These are phyloP conservation scores for Sarcophaga peregrina DNA, from an alignment of 1,140 invertebrate genomes.

Conservation along the genomic window DNA sequence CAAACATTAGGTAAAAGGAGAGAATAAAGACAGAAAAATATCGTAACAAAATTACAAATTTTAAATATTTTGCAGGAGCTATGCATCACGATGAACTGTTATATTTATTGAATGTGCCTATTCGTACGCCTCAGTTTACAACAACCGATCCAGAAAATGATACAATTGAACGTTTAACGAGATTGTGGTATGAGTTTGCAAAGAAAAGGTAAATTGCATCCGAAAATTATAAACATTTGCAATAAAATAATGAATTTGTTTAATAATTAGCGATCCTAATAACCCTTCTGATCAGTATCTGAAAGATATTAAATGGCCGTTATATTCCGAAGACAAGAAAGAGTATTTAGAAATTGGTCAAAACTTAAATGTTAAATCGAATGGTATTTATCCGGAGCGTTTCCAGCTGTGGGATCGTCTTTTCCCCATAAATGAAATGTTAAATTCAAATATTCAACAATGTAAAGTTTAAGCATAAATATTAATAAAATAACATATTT, in stretches of 20 bases:
- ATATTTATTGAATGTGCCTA: slow-evolving; percentile 70
- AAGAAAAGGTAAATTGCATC: slow-evolving; percentile 64
- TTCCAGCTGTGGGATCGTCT: slow-evolving; percentile 70
- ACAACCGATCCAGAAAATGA: slow-evolving; percentile 66
- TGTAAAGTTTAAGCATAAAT: not conserved
- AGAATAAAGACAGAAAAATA: not conserved
- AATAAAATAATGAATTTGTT: no score
- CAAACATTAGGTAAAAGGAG: slow-evolving; percentile 65
- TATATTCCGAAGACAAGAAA: slow-evolving; percentile 62
- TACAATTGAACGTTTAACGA: slow-evolving; percentile 67
- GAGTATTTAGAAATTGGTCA: slow-evolving; percentile 70
- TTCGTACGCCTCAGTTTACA: slow-evolving; percentile 64
- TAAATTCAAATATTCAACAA: not conserved
- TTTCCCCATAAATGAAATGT: slow-evolving; percentile 59
- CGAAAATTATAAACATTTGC: not conserved
- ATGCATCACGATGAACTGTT: slow-evolving; percentile 73
- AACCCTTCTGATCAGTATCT: slow-evolving; percentile 52
- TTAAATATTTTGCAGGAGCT: slow-evolving; percentile 67
- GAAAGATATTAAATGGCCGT: slow-evolving; percentile 67
- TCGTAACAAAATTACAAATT: not conserved
- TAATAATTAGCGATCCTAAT: slow-evolving; percentile 51
- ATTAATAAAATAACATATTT: not conserved
- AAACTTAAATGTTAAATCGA: slow-evolving; percentile 64
- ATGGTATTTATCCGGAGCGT: slow-evolving; percentile 68
- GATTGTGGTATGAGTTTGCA: slow-evolving; percentile 68